Conservation (phyloP, 2,888 invertebrate genomes). For the Dusona sp. region DNA sequence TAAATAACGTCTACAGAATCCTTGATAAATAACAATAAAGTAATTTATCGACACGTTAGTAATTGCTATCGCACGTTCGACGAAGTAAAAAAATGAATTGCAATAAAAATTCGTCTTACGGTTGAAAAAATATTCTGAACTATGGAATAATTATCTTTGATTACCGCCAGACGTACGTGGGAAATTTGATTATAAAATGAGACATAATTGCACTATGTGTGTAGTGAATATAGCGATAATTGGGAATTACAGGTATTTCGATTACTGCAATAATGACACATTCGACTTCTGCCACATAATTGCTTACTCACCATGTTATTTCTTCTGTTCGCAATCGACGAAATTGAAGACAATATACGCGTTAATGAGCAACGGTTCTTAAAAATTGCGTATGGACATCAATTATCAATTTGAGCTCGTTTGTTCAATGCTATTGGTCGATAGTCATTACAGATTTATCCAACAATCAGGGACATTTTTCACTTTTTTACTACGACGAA, state of each 20-base stretch:
- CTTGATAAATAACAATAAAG: neutral
- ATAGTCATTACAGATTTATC: constrained; percentile 4
- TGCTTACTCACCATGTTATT: constrained; percentile 17
- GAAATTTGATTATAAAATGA: neutral
- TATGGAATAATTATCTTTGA: neutral
- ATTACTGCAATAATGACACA: constrained; percentile 49
- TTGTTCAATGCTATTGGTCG: constrained; percentile 48
- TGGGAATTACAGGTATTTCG: constrained; percentile 46
- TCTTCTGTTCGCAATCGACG: neutral
- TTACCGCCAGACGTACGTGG: neutral
- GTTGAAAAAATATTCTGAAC: neutral
- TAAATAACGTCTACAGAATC: neutral
- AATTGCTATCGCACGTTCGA: too few relatives aligned
- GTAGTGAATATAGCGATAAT: constrained; percentile 43
- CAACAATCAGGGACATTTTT: constrained; percentile 19
- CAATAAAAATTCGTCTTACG: neutral
- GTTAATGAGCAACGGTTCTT: constrained; percentile 53
- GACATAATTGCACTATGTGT: neutral
- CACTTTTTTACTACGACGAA: constrained; percentile 34
- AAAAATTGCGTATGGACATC: constrained; percentile 63
- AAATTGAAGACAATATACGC: constrained; percentile 7
- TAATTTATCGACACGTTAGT: neutral
- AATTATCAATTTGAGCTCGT: constrained; percentile 71
- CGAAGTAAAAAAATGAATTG: neutral
- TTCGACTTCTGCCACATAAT: constrained; percentile 41